Evolutionary conservation across 2,113 vertebrate genomes (phyloP), one percentile per base, ranked within the genome.

Genomic region (Calidris pugnax): DNA sequence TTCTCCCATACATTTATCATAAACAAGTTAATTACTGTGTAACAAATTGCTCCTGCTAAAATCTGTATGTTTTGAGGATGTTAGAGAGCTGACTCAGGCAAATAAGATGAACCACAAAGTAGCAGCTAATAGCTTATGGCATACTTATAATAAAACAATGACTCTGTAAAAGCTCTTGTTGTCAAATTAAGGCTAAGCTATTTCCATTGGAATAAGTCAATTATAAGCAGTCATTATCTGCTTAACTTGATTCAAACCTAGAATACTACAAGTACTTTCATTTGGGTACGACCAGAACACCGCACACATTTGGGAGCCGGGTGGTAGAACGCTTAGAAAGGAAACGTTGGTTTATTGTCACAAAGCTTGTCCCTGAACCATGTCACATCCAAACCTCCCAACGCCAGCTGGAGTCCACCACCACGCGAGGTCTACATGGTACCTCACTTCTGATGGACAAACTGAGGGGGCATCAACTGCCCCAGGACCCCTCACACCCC

Each of bases 1-100:
- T 98, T 98, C 94, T 96, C 95, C 97, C 95, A 95, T 94, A 93
- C 97, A 98, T 98, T 98, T 98, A 98, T 98, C 98, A 98, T 97
- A 98, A 98, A 98, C 97, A 98, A 98, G 97, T 98, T 98, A 98
- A 98, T 98, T 98, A 98, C 95, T 90, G 91, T 89, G 97, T 97
- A 98, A 98, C 98, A 97, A 98, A 98, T 97, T 87, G 84, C 95
- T 97, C 96, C 97, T 96, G 95, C 97, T 94, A 94, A 93, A 98
- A 89, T 85, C 90, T 75, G 81, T 90, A 62, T 86, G 95, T 95
- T 95, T 60, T 73, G 81, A 95, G 96, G 96, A 96, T 78, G 96
- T 84, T 50, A 75, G 95, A 60, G 85, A 92, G 97, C 97, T 97
- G 98, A 98, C 94, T 97, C 85, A 95, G 96, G 96, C 91, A 87